phyloP scores from a whole-genome alignment of 1,140 invertebrate species.

The Portunus trituberculatus region DNA sequence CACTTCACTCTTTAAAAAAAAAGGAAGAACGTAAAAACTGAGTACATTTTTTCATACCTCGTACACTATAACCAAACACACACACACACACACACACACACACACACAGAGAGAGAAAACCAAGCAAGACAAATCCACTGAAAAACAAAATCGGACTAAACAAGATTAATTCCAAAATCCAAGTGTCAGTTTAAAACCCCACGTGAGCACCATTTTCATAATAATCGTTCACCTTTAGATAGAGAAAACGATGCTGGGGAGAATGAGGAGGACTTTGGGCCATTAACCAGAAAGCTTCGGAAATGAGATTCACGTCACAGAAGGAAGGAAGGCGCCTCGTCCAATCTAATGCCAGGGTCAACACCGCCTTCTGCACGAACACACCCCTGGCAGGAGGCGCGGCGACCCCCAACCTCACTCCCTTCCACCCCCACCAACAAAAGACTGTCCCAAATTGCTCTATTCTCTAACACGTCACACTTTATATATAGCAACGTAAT shows the following conservation, averaged over 20 bases:
- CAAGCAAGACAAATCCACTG: neutral
- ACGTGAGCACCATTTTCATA: neutral
- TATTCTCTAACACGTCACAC: neutral
- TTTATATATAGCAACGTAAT: neutral
- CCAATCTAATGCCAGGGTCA: neutral
- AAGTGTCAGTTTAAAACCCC: neutral
- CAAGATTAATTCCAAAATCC: neutral
- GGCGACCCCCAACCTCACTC: neutral
- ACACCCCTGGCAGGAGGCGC: neutral
- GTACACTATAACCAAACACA: no score
- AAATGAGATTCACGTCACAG: slow-evolving; percentile 21
- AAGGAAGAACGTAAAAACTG: no score
- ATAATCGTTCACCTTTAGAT: neutral
- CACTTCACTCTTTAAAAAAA: no score
- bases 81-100: neutral
- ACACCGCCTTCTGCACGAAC: neutral
- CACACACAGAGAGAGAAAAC: neutral
- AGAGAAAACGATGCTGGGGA: neutral
- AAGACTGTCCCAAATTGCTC: neutral
- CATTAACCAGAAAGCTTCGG: slow-evolving; percentile 5
- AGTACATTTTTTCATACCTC: no score
- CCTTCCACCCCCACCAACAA: neutral
- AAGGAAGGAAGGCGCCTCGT: neutral
- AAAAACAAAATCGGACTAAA: neutral
- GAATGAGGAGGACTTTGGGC: neutral